Evolutionary conservation across 2,888 invertebrate species (phyloP), one percentile per base, ranked within the genome.

Genomic region (Rhagonycha fulva): DNA sequence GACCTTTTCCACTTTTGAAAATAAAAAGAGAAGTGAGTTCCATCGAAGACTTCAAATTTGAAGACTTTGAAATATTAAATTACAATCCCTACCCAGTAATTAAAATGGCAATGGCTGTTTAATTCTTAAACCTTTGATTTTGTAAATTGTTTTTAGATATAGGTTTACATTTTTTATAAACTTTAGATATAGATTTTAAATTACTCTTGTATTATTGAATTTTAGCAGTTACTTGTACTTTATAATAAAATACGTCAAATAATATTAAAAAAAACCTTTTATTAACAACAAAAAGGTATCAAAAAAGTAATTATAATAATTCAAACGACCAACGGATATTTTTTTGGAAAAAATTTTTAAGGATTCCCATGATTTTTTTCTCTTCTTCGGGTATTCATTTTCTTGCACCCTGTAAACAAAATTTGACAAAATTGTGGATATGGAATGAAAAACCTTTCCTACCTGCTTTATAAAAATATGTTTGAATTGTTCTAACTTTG

Each of bases 101-200:
- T 82, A 90, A 92, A 75, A 98, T 98, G 98, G 92, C 94, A 84
- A 98, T 98, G 97, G 96, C 97, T 79, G 93, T 96, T 66, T 95
- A 88, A 90, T 60, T 66, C 24, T 24, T 28, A 9, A 9, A 19
- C 19, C 19, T 28, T 28, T 9, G n/a, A 2, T 47, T n/a, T 47
- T 47, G n/a, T n/a, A 47, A 47, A n/a, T 47, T n/a, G 2, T 0
- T 0, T 47, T n/a, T 47, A 12, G 3, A 47, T 7, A 47, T 47
- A n/a, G n/a, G 4, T 4, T 12, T 12, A 32, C 4, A 32, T 12
- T 12, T 19, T 12, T 12, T 19, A 19, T 19, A 19, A 19, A 19
- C 19, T 19, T 19, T 19, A 19, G 19, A 19, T 19, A 19, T 19
- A 19, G 19, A 19, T 19, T 19, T 19, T 19, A 2, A 19, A 19